Base-by-base conservation (phyloP, 2,113 vertebrate species). In the Solea senegalensis region DNA sequence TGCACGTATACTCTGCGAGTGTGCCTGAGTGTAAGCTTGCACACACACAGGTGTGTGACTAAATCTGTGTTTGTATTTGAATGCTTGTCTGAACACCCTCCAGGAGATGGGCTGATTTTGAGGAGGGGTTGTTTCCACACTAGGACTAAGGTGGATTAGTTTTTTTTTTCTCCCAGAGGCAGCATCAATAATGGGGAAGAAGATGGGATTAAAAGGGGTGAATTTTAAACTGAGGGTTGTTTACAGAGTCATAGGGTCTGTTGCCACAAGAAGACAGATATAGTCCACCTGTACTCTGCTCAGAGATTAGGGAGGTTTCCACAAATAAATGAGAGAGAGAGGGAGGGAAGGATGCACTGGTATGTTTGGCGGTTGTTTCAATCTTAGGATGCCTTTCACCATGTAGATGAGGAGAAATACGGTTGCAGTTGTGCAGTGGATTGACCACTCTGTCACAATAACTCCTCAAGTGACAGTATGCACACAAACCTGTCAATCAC, bases 201-300 rank as follows among this genome's bases (percentile, higher is more conserved):
- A 71, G 72, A 58, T 65, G 72, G 84, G 84, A 88, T 91, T 89
- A 88, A 86, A 88, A 77, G 65, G 72, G 82, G 82, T 82, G 85
- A 88, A 89, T 90, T 87, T 87, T 87, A 86, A 89, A 90, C 71
- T 67, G 72, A 78, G 69, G 75, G 73, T 89, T 92, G 88, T 90
- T 90, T 90, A 90, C 82, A 86, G 74, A 90, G 86, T 90, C 81
- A 74, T 34, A 44, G 73, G 71, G 59, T 85, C 69, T 77, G 76
- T 82, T 87, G 73, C 82, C 85, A 84, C 67, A 76, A 72, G 81
- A 76, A 84, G 83, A 83, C 72, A 78, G 78, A 83, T 86, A 88
- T 74, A 80, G 84, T 87, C 72, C 72, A 85, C 82, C 83, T 87
- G 76, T 83, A 78, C 69, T 57, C 78, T 78, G 57, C 8, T 3